A percentile compares a stretch with the other conserved stretches of the same genome.
phyloP scores from a whole-genome alignment of 2,888 invertebrate genomes.

The Athrips mouffetella region DNA sequence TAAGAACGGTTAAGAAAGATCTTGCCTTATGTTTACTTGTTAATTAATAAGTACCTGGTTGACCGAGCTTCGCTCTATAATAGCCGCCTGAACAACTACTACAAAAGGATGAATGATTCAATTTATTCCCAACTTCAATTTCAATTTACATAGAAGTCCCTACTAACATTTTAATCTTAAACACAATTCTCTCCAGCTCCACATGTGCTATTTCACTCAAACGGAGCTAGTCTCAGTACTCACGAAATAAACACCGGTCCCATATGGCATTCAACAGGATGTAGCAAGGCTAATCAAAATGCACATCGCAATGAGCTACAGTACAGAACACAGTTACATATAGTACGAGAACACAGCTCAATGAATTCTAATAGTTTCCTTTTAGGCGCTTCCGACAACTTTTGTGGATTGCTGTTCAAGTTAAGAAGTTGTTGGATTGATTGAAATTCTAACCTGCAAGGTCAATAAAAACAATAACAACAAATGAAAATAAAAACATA shows the following conservation, averaged over 20 bases:
- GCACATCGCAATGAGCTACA: constrained; percentile 10
- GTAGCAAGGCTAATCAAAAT: constrained; percentile 9
- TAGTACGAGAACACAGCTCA: not conserved
- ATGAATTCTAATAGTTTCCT: constrained; percentile 3
- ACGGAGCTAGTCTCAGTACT: not conserved
- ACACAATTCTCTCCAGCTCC: not conserved
- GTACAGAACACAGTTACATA: not conserved
- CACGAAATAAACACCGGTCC: constrained; percentile 3
- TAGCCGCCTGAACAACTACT: too few relatives aligned
- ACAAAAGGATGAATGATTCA: too few relatives aligned
- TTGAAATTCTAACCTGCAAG: too few relatives aligned
- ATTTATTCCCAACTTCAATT: too few relatives aligned
- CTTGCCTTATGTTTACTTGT: too few relatives aligned
- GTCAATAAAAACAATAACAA: too few relatives aligned
- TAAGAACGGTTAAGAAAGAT: too few relatives aligned
- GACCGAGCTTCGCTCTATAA: too few relatives aligned
- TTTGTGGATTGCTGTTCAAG: not conserved
- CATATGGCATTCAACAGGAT: constrained; percentile 11
- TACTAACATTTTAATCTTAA: not conserved
- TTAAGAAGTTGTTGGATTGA: not conserved
- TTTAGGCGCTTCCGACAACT: not conserved
- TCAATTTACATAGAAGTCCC: too few relatives aligned
- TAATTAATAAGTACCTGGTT: too few relatives aligned
- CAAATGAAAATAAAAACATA: too few relatives aligned
- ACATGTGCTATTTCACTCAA: not conserved